These are phyloP conservation scores for Phenganax marumi DNA, from an alignment of 92 coral and sea anemone genomes.

Conservation along the genomic window DNA sequence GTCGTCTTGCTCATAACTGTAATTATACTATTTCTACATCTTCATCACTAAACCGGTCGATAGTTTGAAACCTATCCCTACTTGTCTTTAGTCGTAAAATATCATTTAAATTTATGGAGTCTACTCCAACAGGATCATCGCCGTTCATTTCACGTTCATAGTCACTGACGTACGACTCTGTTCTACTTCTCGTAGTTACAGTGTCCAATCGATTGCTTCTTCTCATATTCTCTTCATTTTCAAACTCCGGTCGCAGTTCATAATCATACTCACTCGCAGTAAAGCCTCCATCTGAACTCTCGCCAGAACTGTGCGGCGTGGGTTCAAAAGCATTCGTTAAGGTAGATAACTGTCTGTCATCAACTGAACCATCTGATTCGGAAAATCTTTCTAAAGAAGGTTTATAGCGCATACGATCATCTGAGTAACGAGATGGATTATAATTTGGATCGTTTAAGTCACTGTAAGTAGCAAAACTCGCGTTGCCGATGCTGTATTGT, in stretches of 20 bases:
- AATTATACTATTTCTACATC: conserved; percentile 40
- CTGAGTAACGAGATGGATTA: conserved; percentile 43
- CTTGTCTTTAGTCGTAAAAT: conserved; percentile 78
- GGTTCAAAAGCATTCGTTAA: conserved; percentile 70
- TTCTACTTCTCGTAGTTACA: conserved; percentile 19
- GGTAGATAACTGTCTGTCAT: conserved; percentile 70
- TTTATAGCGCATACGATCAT: conserved; percentile 77
- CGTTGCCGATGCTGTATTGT: conserved; percentile 89
- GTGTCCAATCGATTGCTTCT: conserved; percentile 7
- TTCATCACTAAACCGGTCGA: conserved; percentile 71
- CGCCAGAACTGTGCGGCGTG: conserved; percentile 82
- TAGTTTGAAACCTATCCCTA: conserved; percentile 79
- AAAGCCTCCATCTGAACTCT: conserved; percentile 93
- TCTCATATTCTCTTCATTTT: conserved; percentile 58
- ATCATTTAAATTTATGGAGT: conserved; percentile 85
- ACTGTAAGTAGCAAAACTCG: conserved; percentile 82
- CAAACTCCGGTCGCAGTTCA: conserved; percentile 60
- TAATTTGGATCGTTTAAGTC: conserved; percentile 71
- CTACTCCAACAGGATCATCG: conserved; percentile 67
- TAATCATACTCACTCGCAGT: conserved; percentile 96
- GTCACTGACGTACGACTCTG: conserved; percentile 29
- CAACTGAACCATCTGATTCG: conserved; percentile 73
- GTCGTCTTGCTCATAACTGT: neutral
- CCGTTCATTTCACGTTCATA: conserved; percentile 49
- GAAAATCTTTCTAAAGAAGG: conserved; percentile 98